Base-by-base conservation (phyloP, 2,113 vertebrate genomes). In the Urocolius indicus region DNA sequence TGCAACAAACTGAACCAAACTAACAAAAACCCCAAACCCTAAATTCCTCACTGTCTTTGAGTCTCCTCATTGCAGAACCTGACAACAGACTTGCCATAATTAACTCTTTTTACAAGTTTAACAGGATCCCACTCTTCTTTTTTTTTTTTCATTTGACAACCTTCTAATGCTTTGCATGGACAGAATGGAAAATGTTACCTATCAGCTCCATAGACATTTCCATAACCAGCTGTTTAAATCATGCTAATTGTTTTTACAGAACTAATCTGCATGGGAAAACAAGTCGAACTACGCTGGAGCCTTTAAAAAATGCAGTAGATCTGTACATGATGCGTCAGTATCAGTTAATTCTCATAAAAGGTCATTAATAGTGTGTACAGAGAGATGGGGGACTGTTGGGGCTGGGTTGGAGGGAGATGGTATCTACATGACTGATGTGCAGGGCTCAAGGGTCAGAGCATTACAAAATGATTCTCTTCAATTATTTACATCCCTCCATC, bases 391-490 rank as follows among this genome's bases (percentile, higher is more conserved):
- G 73, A 32, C 75, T n/a, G 75, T 55, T 66, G 16, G 17, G 92
- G 79, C 72, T 91, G 65, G 57, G 73, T 15, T n/a, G 87, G 75
- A 74, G 72, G 51, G 86, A 86, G 45, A 48, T 5, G 58, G 71
- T 57, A 89, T 94, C 87, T 22, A 10, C 93, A 61, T 96, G 97
- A 98, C 84, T 95, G 96, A 98, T 97, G 94, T 85, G 89, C 68
- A 69, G 9, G 1, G 79, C 95, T 93, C 93, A 96, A 81, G 96
- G 97, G 97, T 98, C 96, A 97, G 87, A 8, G 10, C 95, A 95
- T 97, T 93, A 95, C 95, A 96, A 97, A 98, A 97, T 93, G 94
- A 93, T 97, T 97, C 96, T 97, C 59, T 87, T 98, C 83, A 98
- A 98, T 98, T 98, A 98, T 98, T 98, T 92, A 98, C 21, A 3